phyloP scores from a whole-genome alignment of 1,140 invertebrate species.

The Epicauta chinensis region DNA sequence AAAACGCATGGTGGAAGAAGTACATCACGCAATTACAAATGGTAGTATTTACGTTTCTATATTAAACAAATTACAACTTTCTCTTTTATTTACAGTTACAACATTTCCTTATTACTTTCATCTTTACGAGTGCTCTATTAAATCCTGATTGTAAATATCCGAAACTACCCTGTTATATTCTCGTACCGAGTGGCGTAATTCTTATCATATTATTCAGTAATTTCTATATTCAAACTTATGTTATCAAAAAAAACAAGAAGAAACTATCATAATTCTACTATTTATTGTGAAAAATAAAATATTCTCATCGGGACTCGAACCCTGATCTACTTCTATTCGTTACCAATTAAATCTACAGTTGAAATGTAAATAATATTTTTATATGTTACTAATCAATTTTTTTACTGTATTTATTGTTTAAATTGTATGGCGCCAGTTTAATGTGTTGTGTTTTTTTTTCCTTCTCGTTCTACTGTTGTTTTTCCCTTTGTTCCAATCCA shows the following conservation, averaged over 20 bases:
- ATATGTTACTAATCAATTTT: no score
- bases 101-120: slow-evolving; percentile 61
- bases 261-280: no score
- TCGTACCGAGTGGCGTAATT: slow-evolving; percentile 61
- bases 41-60: slow-evolving; percentile 34
- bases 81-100: slow-evolving; percentile 50
- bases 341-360: no score
- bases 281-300: no score
- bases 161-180: slow-evolving; percentile 48
- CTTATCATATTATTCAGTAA: slow-evolving; percentile 77
- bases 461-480: no score
- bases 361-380: no score
- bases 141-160: slow-evolving; percentile 68
- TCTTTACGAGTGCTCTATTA: slow-evolving; percentile 59
- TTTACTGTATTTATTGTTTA: no score
- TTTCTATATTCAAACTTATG: slow-evolving; percentile 78
- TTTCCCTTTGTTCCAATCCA: no score
- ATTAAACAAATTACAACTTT: neutral
- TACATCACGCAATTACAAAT: slow-evolving; percentile 67
- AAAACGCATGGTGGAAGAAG: slow-evolving; percentile 67
- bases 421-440: no score
- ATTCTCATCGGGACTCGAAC: no score
- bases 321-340: no score
- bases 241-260: slow-evolving; percentile 41
- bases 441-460: no score